Evolutionary conservation across 2,113 vertebrate genomes (phyloP).

Genomic region (Morone saxatilis): DNA sequence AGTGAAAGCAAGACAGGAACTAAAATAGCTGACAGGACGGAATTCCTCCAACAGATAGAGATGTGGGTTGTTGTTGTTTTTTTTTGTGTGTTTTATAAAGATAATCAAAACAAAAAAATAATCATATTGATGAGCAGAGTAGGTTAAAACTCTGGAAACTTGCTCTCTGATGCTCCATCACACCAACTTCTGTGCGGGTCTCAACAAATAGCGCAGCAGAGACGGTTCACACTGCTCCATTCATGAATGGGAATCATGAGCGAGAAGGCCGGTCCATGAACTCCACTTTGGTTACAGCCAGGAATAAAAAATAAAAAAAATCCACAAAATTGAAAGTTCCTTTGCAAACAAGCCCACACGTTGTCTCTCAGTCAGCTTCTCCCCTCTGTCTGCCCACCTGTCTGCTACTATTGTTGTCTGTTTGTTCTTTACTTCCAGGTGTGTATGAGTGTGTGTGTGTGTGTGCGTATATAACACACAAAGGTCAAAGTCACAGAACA

Average conservation of each 20-base stretch:
- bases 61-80: background rate
- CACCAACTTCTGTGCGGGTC: background rate
- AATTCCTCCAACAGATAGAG: slow-evolving; percentile 65
- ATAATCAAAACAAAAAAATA: slow-evolving; percentile 14
- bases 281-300: slow-evolving; percentile 2
- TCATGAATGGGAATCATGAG: background rate
- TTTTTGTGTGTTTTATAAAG: background rate
- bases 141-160: slow-evolving; percentile 2
- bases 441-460: slow-evolving; percentile 27
- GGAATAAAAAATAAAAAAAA: background rate
- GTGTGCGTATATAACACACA: slow-evolving; percentile 57
- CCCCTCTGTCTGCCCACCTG: slow-evolving; percentile 55
- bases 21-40: slow-evolving; percentile 76
- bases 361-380: slow-evolving; percentile 21
- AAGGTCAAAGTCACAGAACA: slow-evolving; percentile 76
- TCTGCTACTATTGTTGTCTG: slow-evolving; percentile 22
- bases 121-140: slow-evolving; percentile 4
- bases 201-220: background rate
- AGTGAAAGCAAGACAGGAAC: slow-evolving; percentile 82
- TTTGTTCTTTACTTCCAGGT: slow-evolving; percentile 68
- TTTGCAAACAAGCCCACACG: slow-evolving; percentile 1
- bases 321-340: background rate
- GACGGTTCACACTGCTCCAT: background rate
- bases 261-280: slow-evolving; percentile 1
- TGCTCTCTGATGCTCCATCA: slow-evolving; percentile 3